These are phyloP conservation scores for Mustela nigripes DNA, from an alignment of 2,113 vertebrate species.

Conservation along the genomic window DNA sequence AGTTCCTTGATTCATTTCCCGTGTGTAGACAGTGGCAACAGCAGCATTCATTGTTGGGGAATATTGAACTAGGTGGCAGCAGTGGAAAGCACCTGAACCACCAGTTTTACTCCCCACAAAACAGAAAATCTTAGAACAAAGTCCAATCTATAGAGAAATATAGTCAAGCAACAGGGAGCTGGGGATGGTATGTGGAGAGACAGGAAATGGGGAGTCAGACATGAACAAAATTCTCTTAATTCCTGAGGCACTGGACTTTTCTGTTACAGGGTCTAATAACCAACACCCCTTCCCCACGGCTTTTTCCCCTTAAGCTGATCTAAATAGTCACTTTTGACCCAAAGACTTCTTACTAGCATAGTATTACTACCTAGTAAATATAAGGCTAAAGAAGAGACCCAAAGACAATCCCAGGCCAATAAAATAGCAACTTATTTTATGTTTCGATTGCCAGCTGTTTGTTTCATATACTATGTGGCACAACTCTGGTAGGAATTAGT, in stretches of 20 bases:
- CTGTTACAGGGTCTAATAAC: not conserved
- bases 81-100: not conserved
- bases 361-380: conserved; percentile 7
- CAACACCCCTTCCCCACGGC: fast-evolving
- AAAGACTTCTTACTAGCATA: conserved; percentile 15
- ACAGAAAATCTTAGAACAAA: conserved; percentile 32
- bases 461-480: conserved; percentile 39
- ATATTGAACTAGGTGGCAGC: not conserved
- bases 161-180: not conserved
- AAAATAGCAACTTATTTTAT: conserved; percentile 55
- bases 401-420: conserved; percentile 8
- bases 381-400: not conserved
- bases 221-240: conserved; percentile 38
- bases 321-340: conserved; percentile 44
- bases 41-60: not conserved
- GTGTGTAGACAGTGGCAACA: not conserved
- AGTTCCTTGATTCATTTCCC: conserved; percentile 10
- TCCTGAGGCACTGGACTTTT: conserved; percentile 30
- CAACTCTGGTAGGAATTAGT: conserved; percentile 49
- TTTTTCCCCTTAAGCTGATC: not conserved
- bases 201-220: not conserved
- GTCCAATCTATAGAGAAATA: conserved; percentile 33
- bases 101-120: not conserved
- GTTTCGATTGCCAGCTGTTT: conserved; percentile 65
- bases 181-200: not conserved